Conservation (phyloP, 2,888 invertebrate genomes). For the Hecatera dysodea region DNA sequence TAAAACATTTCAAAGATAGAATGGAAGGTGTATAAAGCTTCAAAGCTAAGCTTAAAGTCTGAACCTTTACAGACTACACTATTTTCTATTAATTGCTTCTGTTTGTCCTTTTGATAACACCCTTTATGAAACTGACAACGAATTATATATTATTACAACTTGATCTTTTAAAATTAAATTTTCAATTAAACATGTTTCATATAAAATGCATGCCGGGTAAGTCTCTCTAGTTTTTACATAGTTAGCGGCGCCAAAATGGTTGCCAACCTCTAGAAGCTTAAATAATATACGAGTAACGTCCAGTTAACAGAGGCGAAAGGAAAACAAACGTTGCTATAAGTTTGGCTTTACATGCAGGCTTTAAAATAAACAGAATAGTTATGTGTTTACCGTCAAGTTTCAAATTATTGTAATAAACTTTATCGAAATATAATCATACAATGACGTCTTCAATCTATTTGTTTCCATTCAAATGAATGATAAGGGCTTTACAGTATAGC, state of each 20-base stretch:
- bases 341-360: constrained; percentile 39
- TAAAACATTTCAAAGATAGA: neutral
- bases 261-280: constrained; percentile 55
- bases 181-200: constrained; percentile 39
- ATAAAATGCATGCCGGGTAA: constrained; percentile 34
- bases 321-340: constrained; percentile 39
- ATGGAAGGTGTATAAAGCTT: neutral
- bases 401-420: neutral
- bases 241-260: constrained; percentile 49
- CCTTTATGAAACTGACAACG: neutral
- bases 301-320: constrained; percentile 48
- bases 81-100: constrained; percentile 1
- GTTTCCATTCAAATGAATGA: neutral
- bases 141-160: constrained; percentile 8
- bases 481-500: neutral
- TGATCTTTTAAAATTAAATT: constrained; percentile 21
- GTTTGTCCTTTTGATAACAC: neutral
- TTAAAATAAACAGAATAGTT: constrained; percentile 16
- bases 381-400: neutral
- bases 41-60: neutral
- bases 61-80: neutral
- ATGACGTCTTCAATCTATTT: neutral
- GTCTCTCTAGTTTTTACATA: constrained; percentile 47
- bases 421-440: neutral
- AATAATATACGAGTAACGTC: constrained; percentile 53